Base-by-base conservation (phyloP, 1,140 invertebrate species). In the Homalodisca vitripennis region DNA sequence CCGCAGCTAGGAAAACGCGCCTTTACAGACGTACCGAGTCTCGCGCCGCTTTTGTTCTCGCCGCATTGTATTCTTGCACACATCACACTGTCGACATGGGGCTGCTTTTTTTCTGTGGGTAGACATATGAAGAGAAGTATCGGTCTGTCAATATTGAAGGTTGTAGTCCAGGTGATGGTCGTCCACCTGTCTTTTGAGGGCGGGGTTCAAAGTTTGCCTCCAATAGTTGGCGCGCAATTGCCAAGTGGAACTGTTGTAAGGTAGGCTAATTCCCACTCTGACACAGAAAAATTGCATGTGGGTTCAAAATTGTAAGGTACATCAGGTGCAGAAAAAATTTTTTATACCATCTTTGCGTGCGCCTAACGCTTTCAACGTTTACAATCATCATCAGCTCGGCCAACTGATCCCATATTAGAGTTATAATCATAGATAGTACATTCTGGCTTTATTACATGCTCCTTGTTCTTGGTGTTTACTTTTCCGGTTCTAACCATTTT, bases 271-370 rank as follows among this genome's bases (percentile, higher is more conserved):
- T 66, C 27, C 70, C 31, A 13, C 34, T 60, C 31, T 67, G 53
- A n/a, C 55, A 60, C 17, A 24, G 68, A 32, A 32, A 66, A 10
- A 46, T 46, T 57, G 53, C 51, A 41, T 62, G 47, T 20, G 60
- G 48, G 53, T 67, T 72, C 26, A 67, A 55, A 29, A 64, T 32
- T 22, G 67, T 27, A 27, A 76, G 65, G 55, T 77, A 74, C n/a
- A 78, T 0, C 46, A 77, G 65, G 71, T 77, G 72, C 30, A 77
- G 76, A 67, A 76, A 74, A 60, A 71, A 72, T 66, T 79, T 81
- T 72, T 79, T 78, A 72, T 80, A 75, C 79, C 79, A 79, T 70
- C 78, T 79, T 22, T 74, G 63, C 13, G 74, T 71, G 74, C 78
- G 79, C 41, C 77, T 70, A 66, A 77, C 71, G 41, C 73, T 74